Evolutionary conservation across 2,888 invertebrate genomes (phyloP).

Genomic region (Hesperia comma): DNA sequence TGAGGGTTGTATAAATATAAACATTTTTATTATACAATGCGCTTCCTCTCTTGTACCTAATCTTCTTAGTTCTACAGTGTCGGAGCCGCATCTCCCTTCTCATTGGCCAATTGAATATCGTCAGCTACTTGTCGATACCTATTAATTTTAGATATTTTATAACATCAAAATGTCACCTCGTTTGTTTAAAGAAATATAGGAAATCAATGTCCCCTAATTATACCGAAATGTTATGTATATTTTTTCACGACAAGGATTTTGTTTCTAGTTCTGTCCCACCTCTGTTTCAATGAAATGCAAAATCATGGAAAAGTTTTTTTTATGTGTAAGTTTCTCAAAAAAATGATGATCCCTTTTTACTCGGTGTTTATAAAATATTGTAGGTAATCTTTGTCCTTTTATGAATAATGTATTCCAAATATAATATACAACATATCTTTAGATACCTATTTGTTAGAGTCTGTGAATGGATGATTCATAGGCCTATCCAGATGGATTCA

Average conservation of each 20-base stretch:
- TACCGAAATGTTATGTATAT: not conserved
- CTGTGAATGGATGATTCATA: conserved; percentile 50
- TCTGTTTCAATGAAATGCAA: conserved; percentile 6
- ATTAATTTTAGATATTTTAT: conserved; percentile 59
- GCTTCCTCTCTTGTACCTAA: too few species aligned
- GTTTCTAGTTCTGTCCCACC: not conserved
- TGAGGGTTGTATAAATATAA: too few species aligned
- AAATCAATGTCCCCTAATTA: not conserved
- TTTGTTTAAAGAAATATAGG: not conserved
- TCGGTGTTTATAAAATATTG: conserved; percentile 57
- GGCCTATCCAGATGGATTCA: conserved; percentile 48
- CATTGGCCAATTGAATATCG: too few species aligned
- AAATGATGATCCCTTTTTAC: not conserved
- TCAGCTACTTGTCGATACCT: conserved; percentile 32
- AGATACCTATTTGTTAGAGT: conserved; percentile 59
- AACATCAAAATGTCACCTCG: conserved; percentile 16
- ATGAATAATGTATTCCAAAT: conserved; percentile 55
- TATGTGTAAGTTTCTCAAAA: not conserved
- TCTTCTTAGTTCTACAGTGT: too few species aligned
- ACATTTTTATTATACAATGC: too few species aligned
- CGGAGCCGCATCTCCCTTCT: too few species aligned
- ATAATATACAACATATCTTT: conserved; percentile 49
- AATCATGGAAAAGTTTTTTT: not conserved
- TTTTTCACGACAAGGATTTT: not conserved
- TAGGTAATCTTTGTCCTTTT: conserved; percentile 56